These are phyloP conservation scores for Colletes collaris DNA, from an alignment of 2,888 invertebrate genomes.

Conservation along the genomic window DNA sequence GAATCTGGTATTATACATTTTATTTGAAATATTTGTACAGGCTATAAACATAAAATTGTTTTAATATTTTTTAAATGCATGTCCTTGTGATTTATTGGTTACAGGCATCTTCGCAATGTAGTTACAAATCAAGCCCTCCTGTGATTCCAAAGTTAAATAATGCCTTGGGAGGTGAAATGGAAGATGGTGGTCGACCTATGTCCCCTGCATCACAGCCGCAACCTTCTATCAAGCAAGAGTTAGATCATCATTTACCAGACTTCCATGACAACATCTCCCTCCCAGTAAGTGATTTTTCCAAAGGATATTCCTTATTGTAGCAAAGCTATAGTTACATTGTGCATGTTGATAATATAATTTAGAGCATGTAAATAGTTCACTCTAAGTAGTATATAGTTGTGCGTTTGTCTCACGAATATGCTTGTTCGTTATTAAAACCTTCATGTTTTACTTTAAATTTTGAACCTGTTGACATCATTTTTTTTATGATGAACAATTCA, in stretches of 20 bases:
- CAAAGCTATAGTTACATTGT: conserved; percentile 5
- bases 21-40: neutral
- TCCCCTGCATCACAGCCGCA: conserved; percentile 84
- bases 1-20: neutral
- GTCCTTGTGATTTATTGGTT: conserved; percentile 65
- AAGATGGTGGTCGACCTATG: conserved; percentile 84
- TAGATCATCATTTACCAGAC: conserved; percentile 84
- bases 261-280: conserved; percentile 83
- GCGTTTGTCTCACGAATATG: conserved; percentile 1
- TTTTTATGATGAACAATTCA: neutral
- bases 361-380: conserved; percentile 2
- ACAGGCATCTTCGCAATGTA: conserved; percentile 86
- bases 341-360: conserved; percentile 30
- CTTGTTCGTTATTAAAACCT: neutral
- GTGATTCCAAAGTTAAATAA: conserved; percentile 87
- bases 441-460: neutral
- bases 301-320: neutral
- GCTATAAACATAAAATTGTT: conserved; percentile 6
- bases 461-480: neutral
- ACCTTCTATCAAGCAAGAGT: conserved; percentile 87
- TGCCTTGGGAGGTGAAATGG: conserved; percentile 85
- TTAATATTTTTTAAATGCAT: conserved; percentile 10
- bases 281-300: conserved; percentile 76
- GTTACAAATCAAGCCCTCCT: conserved; percentile 87
- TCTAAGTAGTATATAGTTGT: conserved; percentile 11